Evolutionary conservation across 2,888 invertebrate genomes (phyloP).

Genomic region (Leptopilina drosophilae): DNA sequence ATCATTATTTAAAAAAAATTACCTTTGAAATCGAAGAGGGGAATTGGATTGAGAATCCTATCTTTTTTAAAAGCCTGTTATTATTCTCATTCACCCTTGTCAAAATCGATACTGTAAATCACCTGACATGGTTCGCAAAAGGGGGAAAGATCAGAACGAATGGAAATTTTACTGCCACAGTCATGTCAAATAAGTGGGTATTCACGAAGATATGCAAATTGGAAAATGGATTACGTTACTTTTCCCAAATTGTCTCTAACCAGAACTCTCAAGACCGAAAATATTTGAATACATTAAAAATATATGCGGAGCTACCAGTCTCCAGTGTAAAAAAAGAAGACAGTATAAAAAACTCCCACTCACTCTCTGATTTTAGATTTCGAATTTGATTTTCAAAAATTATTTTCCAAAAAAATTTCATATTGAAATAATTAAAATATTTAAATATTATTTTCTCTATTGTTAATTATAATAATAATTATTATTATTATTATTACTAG

Average conservation of each 20-base stretch:
- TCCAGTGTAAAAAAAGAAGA: too few relatives aligned
- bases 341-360: too few relatives aligned
- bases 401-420: too few relatives aligned
- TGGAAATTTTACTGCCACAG: conserved; percentile 26
- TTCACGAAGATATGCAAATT: conserved; percentile 21
- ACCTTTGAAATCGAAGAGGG: not conserved
- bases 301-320: not conserved
- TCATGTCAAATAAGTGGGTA: conserved; percentile 19
- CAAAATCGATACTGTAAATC: conserved; percentile 27
- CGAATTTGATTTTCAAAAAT: too few relatives aligned
- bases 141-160: conserved; percentile 21
- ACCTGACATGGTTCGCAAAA: conserved; percentile 1
- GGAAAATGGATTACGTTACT: conserved; percentile 16
- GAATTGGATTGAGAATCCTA: conserved; percentile 5
- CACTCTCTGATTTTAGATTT: too few relatives aligned
- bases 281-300: conserved; percentile 1
- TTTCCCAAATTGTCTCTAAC: conserved; percentile 7
- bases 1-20: not conserved
- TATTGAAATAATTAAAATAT: too few relatives aligned
- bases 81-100: conserved; percentile 13
- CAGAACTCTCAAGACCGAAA: not conserved
- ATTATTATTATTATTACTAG: too few relatives aligned
- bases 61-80: conserved; percentile 29
- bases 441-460: too few relatives aligned
- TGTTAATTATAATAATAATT: too few relatives aligned